Percentiles rank a stretch among this genome's conserved stretches.
Conservation (phyloP, 1,140 invertebrate species). For the Bradynema listronoti region DNA sequence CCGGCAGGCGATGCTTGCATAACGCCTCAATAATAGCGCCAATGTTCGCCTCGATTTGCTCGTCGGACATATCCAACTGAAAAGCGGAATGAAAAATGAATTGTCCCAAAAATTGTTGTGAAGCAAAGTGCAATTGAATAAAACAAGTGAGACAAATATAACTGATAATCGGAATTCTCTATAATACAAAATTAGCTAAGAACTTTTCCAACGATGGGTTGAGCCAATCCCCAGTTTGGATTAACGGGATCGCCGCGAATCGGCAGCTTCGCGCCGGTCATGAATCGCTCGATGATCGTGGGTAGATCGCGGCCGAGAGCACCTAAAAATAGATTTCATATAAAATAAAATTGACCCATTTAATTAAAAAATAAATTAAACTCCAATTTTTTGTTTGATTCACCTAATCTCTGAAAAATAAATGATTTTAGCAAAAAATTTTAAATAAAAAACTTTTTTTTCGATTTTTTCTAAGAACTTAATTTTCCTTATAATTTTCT, state of each 20-base stretch:
- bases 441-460: too few species aligned
- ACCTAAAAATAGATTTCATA: conserved; percentile 24
- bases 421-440: conserved; percentile 11
- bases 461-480: too few species aligned
- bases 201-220: conserved; percentile 48
- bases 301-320: conserved; percentile 47
- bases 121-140: background rate
- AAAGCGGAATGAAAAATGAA: conserved; percentile 9
- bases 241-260: conserved; percentile 49
- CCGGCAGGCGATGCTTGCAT: conserved; percentile 49
- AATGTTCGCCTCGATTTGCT: conserved; percentile 51
- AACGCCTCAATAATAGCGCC: conserved; percentile 38
- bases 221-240: conserved; percentile 48
- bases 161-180: too few species aligned
- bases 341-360: background rate
- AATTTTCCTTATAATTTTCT: too few species aligned
- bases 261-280: conserved; percentile 48
- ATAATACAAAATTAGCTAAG: conserved; percentile 14
- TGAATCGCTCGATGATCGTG: conserved; percentile 44
- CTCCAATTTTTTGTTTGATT: too few species aligned
- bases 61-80: conserved; percentile 48
- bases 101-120: conserved; percentile 1
- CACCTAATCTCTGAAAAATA: conserved; percentile 10
- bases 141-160: conserved; percentile 1
- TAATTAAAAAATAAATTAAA: too few species aligned